Percentiles rank a stretch among this genome's conserved stretches.
These are phyloP conservation scores for Numenius arquata DNA, from an alignment of 2,113 vertebrate genomes.

Conservation along the genomic window DNA sequence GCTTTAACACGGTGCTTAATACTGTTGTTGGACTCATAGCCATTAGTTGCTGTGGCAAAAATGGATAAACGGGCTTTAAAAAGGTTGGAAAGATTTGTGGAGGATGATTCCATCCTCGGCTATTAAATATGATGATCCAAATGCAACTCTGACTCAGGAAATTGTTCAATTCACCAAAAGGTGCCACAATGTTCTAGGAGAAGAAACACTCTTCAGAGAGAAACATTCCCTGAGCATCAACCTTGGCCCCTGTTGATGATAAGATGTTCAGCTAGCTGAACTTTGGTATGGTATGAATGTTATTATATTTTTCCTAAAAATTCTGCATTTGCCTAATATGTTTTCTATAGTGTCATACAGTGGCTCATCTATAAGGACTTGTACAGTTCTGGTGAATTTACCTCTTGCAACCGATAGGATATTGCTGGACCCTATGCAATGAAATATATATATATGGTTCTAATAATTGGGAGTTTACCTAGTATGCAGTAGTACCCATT, in stretches of 20 bases:
- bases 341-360: not conserved
- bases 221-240: not conserved
- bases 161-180: not conserved
- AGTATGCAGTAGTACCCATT: not conserved
- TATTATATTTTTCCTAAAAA: not conserved
- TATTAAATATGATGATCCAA: not conserved
- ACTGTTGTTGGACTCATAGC: not conserved
- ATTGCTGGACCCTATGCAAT: not conserved
- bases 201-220: not conserved
- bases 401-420: not conserved
- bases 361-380: not conserved
- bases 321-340: not conserved
- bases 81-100: not conserved
- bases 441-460: not conserved
- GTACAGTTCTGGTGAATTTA: not conserved
- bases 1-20: not conserved
- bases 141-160: not conserved
- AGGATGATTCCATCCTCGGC: not conserved
- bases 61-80: not conserved
- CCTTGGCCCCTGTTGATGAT: not conserved
- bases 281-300: not conserved
- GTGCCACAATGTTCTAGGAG: not conserved
- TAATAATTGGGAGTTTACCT: not conserved
- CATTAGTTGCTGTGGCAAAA: not conserved
- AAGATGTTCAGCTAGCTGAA: not conserved